Evolutionary conservation across 2,797 vertebrate species (phyloP).

Genomic region (Enteromius treurensis): DNA sequence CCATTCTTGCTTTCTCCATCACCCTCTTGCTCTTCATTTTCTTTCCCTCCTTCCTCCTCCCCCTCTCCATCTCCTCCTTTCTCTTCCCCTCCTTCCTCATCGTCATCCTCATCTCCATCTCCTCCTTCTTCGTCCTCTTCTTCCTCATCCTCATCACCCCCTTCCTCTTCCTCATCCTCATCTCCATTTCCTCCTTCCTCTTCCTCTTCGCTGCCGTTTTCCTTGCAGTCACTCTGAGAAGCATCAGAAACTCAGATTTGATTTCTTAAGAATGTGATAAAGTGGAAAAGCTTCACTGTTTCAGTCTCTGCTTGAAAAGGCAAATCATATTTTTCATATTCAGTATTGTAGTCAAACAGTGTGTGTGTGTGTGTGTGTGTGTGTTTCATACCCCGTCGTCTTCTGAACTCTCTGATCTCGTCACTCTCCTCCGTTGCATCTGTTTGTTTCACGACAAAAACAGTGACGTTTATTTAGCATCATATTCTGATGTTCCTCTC

Average conservation of each 20-base stretch:
- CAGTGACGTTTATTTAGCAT: not conserved
- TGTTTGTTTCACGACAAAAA: not conserved
- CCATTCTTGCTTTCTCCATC: not conserved
- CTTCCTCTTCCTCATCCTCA: not conserved
- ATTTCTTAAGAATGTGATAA: not conserved
- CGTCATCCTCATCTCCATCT: not conserved
- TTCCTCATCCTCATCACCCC: not conserved
- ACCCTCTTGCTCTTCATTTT: not conserved
- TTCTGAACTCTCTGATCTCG: slow-evolving; percentile 52
- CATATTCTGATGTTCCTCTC: not conserved
- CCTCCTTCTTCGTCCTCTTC: not conserved
- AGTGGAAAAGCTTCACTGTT: not conserved
- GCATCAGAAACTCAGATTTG: not conserved
- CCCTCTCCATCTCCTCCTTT: not conserved
- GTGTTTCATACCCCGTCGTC: slow-evolving; percentile 22
- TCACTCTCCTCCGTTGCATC: slow-evolving; percentile 42
- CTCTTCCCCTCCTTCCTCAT: not conserved
- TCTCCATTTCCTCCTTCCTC: not conserved
- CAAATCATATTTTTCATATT: not conserved
- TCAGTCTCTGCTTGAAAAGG: not conserved
- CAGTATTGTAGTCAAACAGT: not conserved
- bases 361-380: slow-evolving; percentile 39
- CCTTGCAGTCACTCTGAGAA: slow-evolving; percentile 29
- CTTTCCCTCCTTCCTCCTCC: not conserved
- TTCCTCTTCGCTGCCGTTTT: not conserved